These are phyloP conservation scores for Saguinus midas DNA, from an alignment of 2,113 vertebrate species.

Conservation along the genomic window DNA sequence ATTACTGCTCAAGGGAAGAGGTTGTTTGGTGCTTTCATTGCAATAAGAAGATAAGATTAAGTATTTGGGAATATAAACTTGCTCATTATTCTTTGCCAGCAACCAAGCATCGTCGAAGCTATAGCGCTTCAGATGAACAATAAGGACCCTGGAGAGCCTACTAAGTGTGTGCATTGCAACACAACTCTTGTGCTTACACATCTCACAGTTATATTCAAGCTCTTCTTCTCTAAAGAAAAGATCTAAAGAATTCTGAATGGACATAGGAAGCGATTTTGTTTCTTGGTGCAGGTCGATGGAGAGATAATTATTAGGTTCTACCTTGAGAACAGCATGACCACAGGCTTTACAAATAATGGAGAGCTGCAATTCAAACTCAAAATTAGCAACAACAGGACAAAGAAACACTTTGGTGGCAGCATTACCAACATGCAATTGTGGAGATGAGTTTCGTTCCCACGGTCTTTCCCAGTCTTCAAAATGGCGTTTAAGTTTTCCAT, in stretches of 20 bases:
- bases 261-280: fast-evolving
- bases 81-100: neutral
- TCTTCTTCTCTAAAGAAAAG: neutral
- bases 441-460: constrained; percentile 78
- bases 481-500: constrained; percentile 92
- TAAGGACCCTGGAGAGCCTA: neutral
- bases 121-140: neutral
- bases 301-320: neutral
- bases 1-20: neutral
- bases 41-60: neutral
- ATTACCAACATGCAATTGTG: constrained; percentile 46
- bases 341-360: constrained; percentile 91
- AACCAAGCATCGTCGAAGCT: neutral
- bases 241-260: neutral
- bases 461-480: constrained; percentile 82
- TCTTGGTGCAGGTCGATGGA: neutral
- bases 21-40: neutral
- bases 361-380: constrained; percentile 94
- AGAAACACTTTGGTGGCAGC: constrained; percentile 87
- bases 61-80: neutral
- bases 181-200: neutral
- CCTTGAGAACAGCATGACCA: neutral
- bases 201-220: neutral
- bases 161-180: neutral
- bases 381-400: constrained; percentile 91